Base-by-base conservation (phyloP, 2,888 invertebrate species). In the Listrodromus nycthemerus region DNA sequence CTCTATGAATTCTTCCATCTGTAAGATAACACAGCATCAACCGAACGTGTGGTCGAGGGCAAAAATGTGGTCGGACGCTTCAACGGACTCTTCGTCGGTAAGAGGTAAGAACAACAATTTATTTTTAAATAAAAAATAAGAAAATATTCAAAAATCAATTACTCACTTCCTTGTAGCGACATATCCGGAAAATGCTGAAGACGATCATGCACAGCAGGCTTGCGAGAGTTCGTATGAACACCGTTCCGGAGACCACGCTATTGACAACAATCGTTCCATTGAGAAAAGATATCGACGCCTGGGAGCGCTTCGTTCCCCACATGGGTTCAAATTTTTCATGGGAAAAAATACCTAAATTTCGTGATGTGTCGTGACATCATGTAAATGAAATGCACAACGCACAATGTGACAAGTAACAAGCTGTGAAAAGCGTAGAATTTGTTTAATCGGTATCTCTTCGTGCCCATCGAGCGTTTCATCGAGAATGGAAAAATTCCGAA, bases 401-500 rank as follows among this genome's bases (percentile, higher is more conserved):
- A 45, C 4, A 45, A 4, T 4, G 41, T 4, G 27, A 0, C 19
- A 61, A 75, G 4, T 21, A 52, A 5, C 27, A 13, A 33, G 21
- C 80, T 45, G 41, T 83, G 75, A 24, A 19, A 24, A 5, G 74
- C 69, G 48, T 69, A 66, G 19, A 74, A 71, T 80, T 80, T 83
- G 50, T 77, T 80, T 13, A 80, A n/a, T 0, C 16, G 27, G 21
- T 80, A 86, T 79, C 52, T 77, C 58, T 69, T 80, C 8, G 13
- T 24, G n/a, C 80, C 74, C 24, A 58, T 45, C 8, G 74, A 27
- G 6, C 45, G 16, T 3, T 27, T 48, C 8, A 86, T 48, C 24
- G 67, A 70, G 7, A 82, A 58, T 10, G 86, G 86, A 63, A 86
- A 86, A 16, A 79, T 27, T 65, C 82, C 86, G 1, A 65, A 8